A percentile compares a stretch with the other conserved stretches of the same genome.
These are phyloP conservation scores for Clitarchus hookeri DNA, from an alignment of 2,888 invertebrate genomes.

Conservation along the genomic window DNA sequence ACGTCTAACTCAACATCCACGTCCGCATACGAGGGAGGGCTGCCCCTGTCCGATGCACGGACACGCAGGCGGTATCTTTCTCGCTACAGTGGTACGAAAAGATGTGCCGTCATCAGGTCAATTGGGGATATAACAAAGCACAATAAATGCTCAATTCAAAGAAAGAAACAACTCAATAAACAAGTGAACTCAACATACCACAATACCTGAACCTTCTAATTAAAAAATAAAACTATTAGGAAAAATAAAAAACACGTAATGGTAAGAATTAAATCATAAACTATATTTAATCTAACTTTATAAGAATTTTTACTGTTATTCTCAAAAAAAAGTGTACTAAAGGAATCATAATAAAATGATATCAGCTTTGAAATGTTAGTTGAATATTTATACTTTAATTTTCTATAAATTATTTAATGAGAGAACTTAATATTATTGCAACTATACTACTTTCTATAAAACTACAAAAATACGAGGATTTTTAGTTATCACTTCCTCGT, in stretches of 20 bases:
- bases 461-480: slow-evolving; percentile 37
- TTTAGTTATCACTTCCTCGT: slow-evolving; percentile 36
- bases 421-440: slow-evolving; percentile 40
- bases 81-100: slow-evolving; percentile 73
- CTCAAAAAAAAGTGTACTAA: slow-evolving; percentile 32
- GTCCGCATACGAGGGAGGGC: slow-evolving; percentile 89
- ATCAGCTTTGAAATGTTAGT: neutral
- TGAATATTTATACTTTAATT: slow-evolving; percentile 5
- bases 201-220: slow-evolving; percentile 46
- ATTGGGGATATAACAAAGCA: slow-evolving; percentile 42
- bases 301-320: neutral
- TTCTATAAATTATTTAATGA: slow-evolving; percentile 27
- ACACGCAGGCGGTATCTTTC: slow-evolving; percentile 96
- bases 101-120: slow-evolving; percentile 46
- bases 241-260: slow-evolving; percentile 39
- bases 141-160: slow-evolving; percentile 39
- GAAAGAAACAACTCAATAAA: slow-evolving; percentile 41
- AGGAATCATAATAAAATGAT: slow-evolving; percentile 22
- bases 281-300: neutral
- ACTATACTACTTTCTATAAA: slow-evolving; percentile 42
- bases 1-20: slow-evolving; percentile 98
- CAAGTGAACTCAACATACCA: slow-evolving; percentile 44
- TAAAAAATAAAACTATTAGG: slow-evolving; percentile 36
- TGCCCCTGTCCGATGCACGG: slow-evolving; percentile 94
- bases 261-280: slow-evolving; percentile 33